These are phyloP conservation scores for Harpagoxenus sublaevis DNA, from an alignment of 2,888 invertebrate genomes.

Conservation along the genomic window DNA sequence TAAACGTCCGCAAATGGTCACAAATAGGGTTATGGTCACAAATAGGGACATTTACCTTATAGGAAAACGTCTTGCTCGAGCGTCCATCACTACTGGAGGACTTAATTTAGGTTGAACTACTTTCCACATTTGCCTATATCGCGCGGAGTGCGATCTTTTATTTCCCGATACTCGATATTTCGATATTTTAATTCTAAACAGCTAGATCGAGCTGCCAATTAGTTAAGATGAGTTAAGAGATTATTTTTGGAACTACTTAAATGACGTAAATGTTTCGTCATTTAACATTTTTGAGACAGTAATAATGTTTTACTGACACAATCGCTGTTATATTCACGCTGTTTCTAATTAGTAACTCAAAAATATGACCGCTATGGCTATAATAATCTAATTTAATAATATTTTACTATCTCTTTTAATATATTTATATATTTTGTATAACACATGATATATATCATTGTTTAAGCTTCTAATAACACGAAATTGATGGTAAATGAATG, in stretches of 20 bases:
- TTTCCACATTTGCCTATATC: neutral
- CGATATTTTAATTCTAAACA: constrained; percentile 28
- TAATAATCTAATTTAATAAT: neutral
- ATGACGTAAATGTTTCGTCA: neutral
- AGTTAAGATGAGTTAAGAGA: neutral
- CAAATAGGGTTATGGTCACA: no score
- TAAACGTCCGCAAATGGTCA: no score
- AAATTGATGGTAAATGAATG: neutral
- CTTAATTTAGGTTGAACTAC: neutral
- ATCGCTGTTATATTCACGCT: neutral
- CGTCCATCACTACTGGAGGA: neutral
- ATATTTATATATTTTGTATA: neutral
- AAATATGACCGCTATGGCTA: neutral
- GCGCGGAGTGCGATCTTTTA: neutral
- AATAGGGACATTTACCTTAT: no score
- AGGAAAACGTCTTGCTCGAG: neutral
- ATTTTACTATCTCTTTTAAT: neutral
- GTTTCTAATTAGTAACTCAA: neutral
- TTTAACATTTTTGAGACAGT: neutral
- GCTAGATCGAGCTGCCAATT: neutral
- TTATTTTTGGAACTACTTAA: constrained; percentile 28
- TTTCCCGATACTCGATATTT: neutral
- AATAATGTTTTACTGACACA: constrained; percentile 12
- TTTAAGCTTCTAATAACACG: neutral
- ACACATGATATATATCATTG: neutral